Evolutionary conservation across 2,113 vertebrate genomes (phyloP).

Genomic region (Pachyramphus minor): DNA sequence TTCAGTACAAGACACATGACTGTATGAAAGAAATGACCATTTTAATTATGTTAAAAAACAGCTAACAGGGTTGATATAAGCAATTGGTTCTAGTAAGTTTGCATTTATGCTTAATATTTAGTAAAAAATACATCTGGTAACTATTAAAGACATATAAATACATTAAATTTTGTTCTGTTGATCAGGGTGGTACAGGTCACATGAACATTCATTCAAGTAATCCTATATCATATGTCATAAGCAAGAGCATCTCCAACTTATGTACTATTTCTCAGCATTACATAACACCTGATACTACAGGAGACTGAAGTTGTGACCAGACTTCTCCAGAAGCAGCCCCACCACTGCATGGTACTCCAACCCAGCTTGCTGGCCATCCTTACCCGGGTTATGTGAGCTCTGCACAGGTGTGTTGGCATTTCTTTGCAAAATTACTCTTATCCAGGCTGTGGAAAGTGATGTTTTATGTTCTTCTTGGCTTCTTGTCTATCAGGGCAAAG

Average conservation of each 20-base stretch:
- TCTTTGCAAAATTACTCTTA: not conserved
- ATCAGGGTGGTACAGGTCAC: not conserved
- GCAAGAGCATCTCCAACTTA: not conserved
- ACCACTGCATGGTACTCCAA: fast-evolving
- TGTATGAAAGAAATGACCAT: not conserved
- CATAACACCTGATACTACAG: not conserved
- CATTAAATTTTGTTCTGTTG: not conserved
- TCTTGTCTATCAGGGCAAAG: not conserved
- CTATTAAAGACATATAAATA: not conserved
- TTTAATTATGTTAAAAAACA: not conserved
- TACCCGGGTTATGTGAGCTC: not conserved
- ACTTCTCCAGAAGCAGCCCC: not conserved
- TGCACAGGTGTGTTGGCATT: not conserved
- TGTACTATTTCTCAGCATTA: not conserved
- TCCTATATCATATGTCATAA: not conserved
- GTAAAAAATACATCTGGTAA: not conserved
- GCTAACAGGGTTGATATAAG: not conserved
- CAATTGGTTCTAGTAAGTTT: not conserved
- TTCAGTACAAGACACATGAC: not conserved
- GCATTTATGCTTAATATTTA: not conserved
- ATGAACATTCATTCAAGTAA: not conserved
- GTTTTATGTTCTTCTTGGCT: not conserved
- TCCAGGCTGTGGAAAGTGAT: not conserved
- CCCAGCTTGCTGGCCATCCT: fast-evolving
- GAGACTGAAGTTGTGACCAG: not conserved